Evolutionary conservation across 2,113 vertebrate species (phyloP).

Genomic region (Psittacula cyanocephala): DNA sequence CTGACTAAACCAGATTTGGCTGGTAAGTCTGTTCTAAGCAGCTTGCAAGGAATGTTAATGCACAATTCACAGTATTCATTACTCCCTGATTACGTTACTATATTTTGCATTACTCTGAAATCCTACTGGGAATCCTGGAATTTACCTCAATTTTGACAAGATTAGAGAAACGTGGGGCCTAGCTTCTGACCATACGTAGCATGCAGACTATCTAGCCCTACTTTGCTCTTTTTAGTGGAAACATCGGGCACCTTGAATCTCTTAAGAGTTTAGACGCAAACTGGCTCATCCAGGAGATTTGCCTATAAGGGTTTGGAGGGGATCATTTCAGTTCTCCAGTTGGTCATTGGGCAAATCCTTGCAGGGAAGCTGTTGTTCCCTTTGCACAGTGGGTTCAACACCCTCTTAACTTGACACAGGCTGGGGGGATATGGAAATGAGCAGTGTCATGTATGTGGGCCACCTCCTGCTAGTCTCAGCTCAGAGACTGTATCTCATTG

Average conservation of each 20-base stretch:
- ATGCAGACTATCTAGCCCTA: neutral
- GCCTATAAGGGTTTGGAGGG: neutral
- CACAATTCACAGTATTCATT: constrained; percentile 15
- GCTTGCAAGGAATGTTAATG: constrained; percentile 13
- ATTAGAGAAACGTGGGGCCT: neutral
- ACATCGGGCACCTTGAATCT: neutral
- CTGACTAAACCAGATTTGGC: constrained; percentile 44
- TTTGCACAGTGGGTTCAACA: neutral
- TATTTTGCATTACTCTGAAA: constrained; percentile 4
- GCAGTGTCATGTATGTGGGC: neutral
- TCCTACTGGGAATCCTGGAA: neutral
- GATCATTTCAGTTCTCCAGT: neutral
- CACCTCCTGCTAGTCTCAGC: neutral
- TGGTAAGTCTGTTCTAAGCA: constrained; percentile 44
- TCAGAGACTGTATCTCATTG: neutral
- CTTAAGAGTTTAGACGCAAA: neutral
- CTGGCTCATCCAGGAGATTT: neutral
- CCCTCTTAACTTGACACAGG: neutral
- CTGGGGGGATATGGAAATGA: neutral
- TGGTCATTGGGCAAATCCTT: accelerated
- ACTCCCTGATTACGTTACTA: neutral
- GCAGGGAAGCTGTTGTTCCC: neutral
- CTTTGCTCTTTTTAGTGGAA: neutral
- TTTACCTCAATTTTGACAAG: neutral
- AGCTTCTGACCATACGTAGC: neutral